Evolutionary conservation across 2,797 vertebrate genomes (phyloP).

Genomic region (Anomalospiza imberbis): DNA sequence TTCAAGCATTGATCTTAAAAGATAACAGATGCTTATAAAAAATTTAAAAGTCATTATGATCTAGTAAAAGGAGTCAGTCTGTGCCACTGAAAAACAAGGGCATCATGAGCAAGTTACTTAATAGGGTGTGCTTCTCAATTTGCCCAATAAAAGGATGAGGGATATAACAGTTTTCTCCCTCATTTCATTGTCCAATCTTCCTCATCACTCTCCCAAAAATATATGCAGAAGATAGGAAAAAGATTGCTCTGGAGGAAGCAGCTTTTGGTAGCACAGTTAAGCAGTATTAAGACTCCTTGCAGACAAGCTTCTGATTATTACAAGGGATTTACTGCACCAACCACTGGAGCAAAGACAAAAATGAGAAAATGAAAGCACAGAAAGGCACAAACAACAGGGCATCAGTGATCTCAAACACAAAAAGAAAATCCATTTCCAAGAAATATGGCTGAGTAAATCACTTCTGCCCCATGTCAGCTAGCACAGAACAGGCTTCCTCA

Average conservation of each 20-base stretch:
- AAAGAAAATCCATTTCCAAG: neutral
- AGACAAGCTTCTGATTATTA: neutral
- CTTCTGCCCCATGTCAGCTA: neutral
- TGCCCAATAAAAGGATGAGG: neutral
- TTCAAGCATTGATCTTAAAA: neutral
- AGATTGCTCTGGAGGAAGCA: neutral
- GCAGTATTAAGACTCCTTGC: neutral
- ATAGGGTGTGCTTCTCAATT: neutral
- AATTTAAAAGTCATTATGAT: neutral
- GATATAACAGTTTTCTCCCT: neutral
- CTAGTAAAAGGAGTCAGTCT: neutral
- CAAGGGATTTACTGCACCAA: neutral
- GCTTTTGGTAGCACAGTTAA: neutral
- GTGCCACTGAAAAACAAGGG: neutral
- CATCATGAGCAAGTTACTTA: neutral
- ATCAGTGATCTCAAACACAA: neutral
- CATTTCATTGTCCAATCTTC: neutral
- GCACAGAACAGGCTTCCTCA: neutral
- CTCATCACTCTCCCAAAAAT: neutral
- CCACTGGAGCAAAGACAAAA: neutral
- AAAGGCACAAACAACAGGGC: neutral
- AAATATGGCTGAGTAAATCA: neutral
- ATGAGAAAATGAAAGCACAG: neutral
- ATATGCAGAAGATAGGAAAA: neutral
- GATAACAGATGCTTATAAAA: neutral